Evolutionary conservation across 2,888 invertebrate genomes (phyloP).

Genomic region (Nasonia oneida): DNA sequence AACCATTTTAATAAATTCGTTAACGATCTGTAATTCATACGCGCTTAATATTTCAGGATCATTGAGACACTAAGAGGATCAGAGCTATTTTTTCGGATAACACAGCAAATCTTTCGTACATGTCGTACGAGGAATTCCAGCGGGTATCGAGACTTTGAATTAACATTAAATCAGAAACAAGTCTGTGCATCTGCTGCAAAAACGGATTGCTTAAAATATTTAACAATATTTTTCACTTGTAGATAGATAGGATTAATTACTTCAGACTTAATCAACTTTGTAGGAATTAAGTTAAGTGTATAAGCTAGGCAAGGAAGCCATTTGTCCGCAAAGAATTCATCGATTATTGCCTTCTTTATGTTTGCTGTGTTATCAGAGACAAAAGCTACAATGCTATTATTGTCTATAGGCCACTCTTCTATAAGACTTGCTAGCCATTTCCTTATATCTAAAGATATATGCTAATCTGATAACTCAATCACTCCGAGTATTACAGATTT

Average conservation of each 20-base stretch:
- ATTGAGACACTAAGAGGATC: neutral
- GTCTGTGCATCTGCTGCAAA: too few relatives aligned
- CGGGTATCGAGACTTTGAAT: neutral
- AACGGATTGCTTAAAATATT: too few relatives aligned
- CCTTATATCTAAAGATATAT: too few relatives aligned
- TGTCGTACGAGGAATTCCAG: neutral
- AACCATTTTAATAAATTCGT: neutral
- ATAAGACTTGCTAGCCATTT: too few relatives aligned
- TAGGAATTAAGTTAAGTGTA: too few relatives aligned
- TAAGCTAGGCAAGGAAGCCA: conserved; percentile 36
- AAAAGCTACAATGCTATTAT: too few relatives aligned
- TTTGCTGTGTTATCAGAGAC: conserved; percentile 49
- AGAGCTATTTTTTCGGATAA: neutral
- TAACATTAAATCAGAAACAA: neutral
- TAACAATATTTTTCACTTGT: neutral
- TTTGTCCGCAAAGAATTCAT: conserved; percentile 53
- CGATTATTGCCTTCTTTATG: conserved; percentile 63
- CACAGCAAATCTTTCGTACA: neutral
- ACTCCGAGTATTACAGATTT: too few relatives aligned
- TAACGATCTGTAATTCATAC: neutral
- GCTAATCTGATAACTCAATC: too few relatives aligned
- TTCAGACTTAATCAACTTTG: too few relatives aligned
- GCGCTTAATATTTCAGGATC: neutral
- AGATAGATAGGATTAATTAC: too few relatives aligned
- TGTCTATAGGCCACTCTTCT: too few relatives aligned